phyloP scores from a whole-genome alignment of 1,140 invertebrate species.

The Zaprionus kolodkinae region DNA sequence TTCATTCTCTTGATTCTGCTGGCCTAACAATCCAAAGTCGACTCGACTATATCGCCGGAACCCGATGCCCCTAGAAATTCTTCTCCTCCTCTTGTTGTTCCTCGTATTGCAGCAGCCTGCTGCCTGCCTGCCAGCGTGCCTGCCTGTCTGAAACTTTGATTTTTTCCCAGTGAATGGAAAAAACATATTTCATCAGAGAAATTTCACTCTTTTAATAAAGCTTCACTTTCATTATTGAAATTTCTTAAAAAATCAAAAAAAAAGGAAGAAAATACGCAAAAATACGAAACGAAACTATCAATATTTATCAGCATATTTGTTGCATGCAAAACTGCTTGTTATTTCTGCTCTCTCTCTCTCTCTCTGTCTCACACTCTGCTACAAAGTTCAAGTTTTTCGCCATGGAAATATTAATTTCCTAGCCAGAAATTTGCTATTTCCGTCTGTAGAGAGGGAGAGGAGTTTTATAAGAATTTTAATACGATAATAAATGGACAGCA shows the following conservation, averaged over 20 bases:
- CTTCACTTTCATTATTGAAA: conserved; percentile 8
- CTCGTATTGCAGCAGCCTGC: background rate
- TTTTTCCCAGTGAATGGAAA: background rate
- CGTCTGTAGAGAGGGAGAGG: conserved; percentile 12
- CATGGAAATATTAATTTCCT: conserved; percentile 81
- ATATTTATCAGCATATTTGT: background rate
- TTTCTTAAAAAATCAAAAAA: background rate
- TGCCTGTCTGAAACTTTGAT: conserved; percentile 7
- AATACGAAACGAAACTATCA: conserved; percentile 3
- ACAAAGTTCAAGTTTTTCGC: conserved; percentile 60
- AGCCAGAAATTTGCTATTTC: conserved; percentile 82
- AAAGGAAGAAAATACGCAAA: background rate
- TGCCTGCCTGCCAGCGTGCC: background rate
- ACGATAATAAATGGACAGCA: conserved; percentile 69
- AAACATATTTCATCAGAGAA: background rate
- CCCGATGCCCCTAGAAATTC: conserved; percentile 1
- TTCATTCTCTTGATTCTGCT: conserved; percentile 12
- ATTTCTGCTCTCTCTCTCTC: background rate
- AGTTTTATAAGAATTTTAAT: conserved; percentile 66
- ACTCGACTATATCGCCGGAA: conserved; percentile 18
- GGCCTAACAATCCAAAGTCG: conserved; percentile 20
- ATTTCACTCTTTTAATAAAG: conserved; percentile 1
- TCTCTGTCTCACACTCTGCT: background rate
- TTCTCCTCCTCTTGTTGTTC: background rate
- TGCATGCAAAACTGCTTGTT: background rate